Evolutionary conservation across 2,113 vertebrate species (phyloP).

Genomic region (Morone chrysops): DNA sequence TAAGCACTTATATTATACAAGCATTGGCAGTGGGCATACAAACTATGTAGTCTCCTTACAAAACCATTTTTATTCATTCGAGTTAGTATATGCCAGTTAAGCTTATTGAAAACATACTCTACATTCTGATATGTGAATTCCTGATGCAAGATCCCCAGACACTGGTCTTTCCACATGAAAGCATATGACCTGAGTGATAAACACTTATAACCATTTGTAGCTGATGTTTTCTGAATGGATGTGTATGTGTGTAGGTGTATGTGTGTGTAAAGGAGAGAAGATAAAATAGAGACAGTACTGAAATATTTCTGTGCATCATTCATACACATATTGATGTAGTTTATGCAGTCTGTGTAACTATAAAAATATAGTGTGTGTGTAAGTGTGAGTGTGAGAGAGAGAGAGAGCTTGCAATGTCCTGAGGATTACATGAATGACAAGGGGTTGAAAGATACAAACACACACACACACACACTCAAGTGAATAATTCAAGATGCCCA

Average conservation of each 20-base stretch:
- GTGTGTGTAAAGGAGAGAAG: slow-evolving; percentile 25
- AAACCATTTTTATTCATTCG: slow-evolving; percentile 54
- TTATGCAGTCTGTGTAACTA: slow-evolving; percentile 23
- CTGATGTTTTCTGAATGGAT: slow-evolving; percentile 61
- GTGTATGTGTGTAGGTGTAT: slow-evolving; percentile 11
- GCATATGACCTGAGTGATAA: slow-evolving; percentile 68
- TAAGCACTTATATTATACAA: slow-evolving; percentile 44
- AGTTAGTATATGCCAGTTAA: slow-evolving; percentile 36
- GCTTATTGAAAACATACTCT: slow-evolving; percentile 54
- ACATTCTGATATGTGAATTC: slow-evolving; percentile 30
- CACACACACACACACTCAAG: slow-evolving; percentile 22
- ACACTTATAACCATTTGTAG: slow-evolving; percentile 67
- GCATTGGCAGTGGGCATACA: slow-evolving; percentile 48
- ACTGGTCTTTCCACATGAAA: slow-evolving; percentile 64
- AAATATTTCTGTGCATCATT: slow-evolving; percentile 52
- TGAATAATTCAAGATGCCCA: slow-evolving; percentile 50
- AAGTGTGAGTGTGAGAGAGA: neutral
- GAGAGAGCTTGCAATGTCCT: slow-evolving; percentile 35
- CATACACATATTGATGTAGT: slow-evolving; percentile 51
- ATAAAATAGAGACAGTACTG: slow-evolving; percentile 37
- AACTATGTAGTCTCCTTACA: slow-evolving; percentile 35
- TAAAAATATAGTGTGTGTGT: slow-evolving; percentile 12
- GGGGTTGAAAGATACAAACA: slow-evolving; percentile 33
- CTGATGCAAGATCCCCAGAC: slow-evolving; percentile 55
- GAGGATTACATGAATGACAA: slow-evolving; percentile 61